phyloP scores from a whole-genome alignment of 2,888 invertebrate species.

The Zygothrica quintamaculata region DNA sequence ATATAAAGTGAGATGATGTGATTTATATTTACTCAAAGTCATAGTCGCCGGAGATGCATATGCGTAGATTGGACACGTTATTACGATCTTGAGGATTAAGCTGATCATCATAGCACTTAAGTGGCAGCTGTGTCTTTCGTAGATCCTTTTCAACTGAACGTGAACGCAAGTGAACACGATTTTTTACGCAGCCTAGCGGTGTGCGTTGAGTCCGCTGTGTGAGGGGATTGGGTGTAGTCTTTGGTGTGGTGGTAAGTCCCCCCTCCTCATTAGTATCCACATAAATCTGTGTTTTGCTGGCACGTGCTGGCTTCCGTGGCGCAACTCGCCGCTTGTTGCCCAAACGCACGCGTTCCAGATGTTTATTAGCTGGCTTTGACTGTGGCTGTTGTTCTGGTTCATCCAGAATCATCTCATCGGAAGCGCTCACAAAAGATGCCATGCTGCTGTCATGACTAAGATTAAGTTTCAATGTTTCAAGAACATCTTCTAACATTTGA shows the following conservation, averaged over 20 bases:
- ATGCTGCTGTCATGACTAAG: constrained; percentile 73
- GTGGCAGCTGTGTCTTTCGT: constrained; percentile 56
- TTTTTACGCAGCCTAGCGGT: constrained; percentile 80
- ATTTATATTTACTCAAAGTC: constrained; percentile 11
- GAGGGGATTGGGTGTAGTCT: constrained; percentile 36
- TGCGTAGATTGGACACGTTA: constrained; percentile 37
- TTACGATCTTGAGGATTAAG: constrained; percentile 53
- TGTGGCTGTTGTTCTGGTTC: constrained; percentile 21
- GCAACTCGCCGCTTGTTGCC: constrained; percentile 64
- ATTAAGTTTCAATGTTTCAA: constrained; percentile 79
- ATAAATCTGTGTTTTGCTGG: constrained; percentile 66
- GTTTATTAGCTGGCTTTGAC: constrained; percentile 59
- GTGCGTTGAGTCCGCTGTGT: constrained; percentile 66
- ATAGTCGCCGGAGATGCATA: constrained; percentile 40
- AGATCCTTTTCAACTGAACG: constrained; percentile 74
- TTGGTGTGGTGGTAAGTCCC: constrained; percentile 38
- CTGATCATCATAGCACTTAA: constrained; percentile 75
- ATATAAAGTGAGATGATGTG: background rate
- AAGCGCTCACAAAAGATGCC: constrained; percentile 59
- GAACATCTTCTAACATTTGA: constrained; percentile 79
- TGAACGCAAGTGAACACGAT: constrained; percentile 73
- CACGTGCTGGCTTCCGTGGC: constrained; percentile 64
- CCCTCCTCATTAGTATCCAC: constrained; percentile 56
- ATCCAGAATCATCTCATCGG: constrained; percentile 35
- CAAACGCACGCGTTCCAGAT: constrained; percentile 77